These are phyloP conservation scores for Dasysyrphus albostriatus DNA, from an alignment of 2,888 invertebrate species.

Conservation along the genomic window DNA sequence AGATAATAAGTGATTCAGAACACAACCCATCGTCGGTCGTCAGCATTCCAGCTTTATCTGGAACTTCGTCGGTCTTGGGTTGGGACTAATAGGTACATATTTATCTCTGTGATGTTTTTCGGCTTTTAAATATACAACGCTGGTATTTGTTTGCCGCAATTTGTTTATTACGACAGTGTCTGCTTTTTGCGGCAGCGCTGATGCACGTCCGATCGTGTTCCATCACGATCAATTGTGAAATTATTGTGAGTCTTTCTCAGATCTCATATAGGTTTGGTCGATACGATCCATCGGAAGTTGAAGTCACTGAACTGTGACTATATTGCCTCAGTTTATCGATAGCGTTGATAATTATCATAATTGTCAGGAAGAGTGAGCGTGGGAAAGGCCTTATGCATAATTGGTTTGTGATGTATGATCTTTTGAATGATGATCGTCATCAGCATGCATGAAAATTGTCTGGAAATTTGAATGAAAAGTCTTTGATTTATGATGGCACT, in stretches of 20 bases:
- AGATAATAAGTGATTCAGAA: conserved; percentile 38
- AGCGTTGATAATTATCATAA: conserved; percentile 7
- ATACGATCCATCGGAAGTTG: conserved; percentile 3
- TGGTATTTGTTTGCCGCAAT: conserved; percentile 30
- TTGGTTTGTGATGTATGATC: conserved; percentile 37
- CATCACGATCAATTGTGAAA: conserved; percentile 59
- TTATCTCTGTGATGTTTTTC: conserved; percentile 7
- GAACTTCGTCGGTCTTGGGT: conserved; percentile 6
- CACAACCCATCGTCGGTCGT: not conserved
- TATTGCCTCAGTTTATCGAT: conserved; percentile 23
- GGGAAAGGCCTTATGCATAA: conserved; percentile 38
- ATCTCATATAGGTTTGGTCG: conserved; percentile 24
- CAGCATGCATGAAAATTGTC: not conserved
- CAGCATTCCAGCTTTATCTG: conserved; percentile 45
- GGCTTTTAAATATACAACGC: conserved; percentile 9
- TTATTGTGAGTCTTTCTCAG: conserved; percentile 57
- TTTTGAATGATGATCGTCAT: not conserved
- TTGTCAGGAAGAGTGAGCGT: conserved; percentile 54
- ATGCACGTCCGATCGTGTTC: conserved; percentile 62
- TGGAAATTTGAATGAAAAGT: conserved; percentile 1
- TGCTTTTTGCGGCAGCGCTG: not conserved
- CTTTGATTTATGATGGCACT: conserved; percentile 27
- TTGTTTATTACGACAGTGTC: conserved; percentile 31
- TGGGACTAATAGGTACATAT: not conserved
- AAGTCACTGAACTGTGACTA: conserved; percentile 51